Percentiles rank a stretch among this genome's conserved stretches.
Conservation (phyloP, 37 sponge, comb jelly and placozoan genomes). For the Ephydatia muelleri region DNA sequence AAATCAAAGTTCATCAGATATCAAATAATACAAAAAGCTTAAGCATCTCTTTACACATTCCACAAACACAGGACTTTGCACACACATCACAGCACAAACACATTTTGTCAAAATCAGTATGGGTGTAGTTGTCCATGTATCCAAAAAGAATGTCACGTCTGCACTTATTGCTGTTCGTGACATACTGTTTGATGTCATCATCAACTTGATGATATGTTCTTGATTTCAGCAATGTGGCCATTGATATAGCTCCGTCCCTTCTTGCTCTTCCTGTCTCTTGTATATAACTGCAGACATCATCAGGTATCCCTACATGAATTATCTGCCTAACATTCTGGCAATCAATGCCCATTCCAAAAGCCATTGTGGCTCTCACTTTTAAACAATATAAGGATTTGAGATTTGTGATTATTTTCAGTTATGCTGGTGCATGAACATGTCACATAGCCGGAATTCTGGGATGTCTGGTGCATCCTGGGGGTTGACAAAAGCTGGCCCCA, state of each 20-base stretch:
- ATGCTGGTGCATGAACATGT: conserved; percentile 61
- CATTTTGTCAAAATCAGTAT: neutral
- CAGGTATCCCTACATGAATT: conserved; percentile 39
- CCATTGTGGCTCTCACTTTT: conserved; percentile 28
- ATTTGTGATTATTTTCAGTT: conserved; percentile 24
- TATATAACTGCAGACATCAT: conserved; percentile 26
- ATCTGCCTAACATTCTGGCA: conserved; percentile 26
- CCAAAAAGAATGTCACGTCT: conserved; percentile 13
- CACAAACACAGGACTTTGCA: conserved; percentile 13
- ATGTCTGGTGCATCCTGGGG: conserved; percentile 40
- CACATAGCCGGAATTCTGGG: conserved; percentile 42
- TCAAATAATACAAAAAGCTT: neutral
- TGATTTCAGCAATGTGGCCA: conserved; percentile 7
- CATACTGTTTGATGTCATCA: conserved; percentile 17
- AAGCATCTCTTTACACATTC: conserved; percentile 7
- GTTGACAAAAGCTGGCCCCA: conserved; percentile 12
- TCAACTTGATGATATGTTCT: neutral
- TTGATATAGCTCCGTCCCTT: conserved; percentile 19
- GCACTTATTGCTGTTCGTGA: conserved; percentile 2
- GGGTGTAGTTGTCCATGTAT: conserved; percentile 19
- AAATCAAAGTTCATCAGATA: conserved; percentile 1
- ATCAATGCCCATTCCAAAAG: conserved; percentile 61
- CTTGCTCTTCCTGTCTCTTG: conserved; percentile 45
- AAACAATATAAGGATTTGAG: conserved; percentile 19
- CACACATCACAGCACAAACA: conserved; percentile 18